Evolutionary conservation across 1,140 invertebrate genomes (phyloP), one percentile per base, ranked within the genome.

Genomic region (Pseudachorutes palmiensis): DNA sequence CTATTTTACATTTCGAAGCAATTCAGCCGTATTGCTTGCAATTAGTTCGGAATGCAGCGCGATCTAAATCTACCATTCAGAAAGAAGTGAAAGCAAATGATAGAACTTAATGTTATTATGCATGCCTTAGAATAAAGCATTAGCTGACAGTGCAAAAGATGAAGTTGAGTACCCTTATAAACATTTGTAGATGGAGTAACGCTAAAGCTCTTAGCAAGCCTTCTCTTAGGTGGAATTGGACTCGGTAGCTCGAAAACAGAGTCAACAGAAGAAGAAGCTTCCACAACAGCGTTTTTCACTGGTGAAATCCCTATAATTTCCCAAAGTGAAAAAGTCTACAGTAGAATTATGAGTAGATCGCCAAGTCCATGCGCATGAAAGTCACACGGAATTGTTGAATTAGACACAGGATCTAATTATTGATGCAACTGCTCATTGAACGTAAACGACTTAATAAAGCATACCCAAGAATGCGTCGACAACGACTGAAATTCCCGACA

Each of bases 381-480:
- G n/a, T n/a, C n/a, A n/a, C n/a, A n/a, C n/a, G n/a, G n/a, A n/a
- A n/a, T n/a, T n/a, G n/a, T n/a, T n/a, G n/a, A n/a, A n/a, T n/a
- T n/a, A n/a, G n/a, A n/a, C n/a, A n/a, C n/a, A n/a, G n/a, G n/a
- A n/a, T n/a, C n/a, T n/a, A n/a, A n/a, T n/a, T n/a, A n/a, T n/a
- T n/a, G n/a, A n/a, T n/a, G n/a, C n/a, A n/a, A n/a, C n/a, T 9
- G 33, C 55, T 2, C 24, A 59, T 66, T 64, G 36, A 41, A 32
- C 48, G 41, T 55, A 65, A 33, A 12, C 36, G 41, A 31, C 48
- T n/a, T 41, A 51, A 58, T 41, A 59, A 60, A 41, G 24, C 28
- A 51, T 84, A 94, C 94, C 94, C 71, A 98, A 79, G 81, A 97
- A 97, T 24, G 94, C 92, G 81, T 98, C 94, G 14, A 97, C 92